Percentiles rank a stretch among this genome's conserved stretches.
These are phyloP conservation scores for Drosophila sturtevanti DNA, from an alignment of 1,140 invertebrate genomes.

Conservation along the genomic window DNA sequence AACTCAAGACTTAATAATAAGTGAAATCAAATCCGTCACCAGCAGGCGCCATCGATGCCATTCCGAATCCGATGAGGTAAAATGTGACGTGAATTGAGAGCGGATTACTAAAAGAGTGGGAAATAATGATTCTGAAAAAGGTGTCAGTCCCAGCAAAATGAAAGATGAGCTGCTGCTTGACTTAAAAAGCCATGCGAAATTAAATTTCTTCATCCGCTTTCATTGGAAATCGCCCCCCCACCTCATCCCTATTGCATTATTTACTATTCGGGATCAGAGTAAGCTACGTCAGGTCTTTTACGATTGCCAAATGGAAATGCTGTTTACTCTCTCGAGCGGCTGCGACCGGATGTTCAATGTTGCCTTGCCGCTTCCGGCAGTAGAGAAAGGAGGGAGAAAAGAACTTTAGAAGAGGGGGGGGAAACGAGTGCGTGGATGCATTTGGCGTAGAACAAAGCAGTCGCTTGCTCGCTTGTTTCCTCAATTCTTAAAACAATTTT, in stretches of 20 bases:
- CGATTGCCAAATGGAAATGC: constrained; percentile 47
- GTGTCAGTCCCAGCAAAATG: constrained; percentile 53
- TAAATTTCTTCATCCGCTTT: constrained; percentile 78
- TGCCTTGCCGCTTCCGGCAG: constrained; percentile 61
- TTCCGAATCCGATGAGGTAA: constrained; percentile 12
- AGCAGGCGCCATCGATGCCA: constrained; percentile 48
- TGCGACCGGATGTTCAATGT: constrained; percentile 69
- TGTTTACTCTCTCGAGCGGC: constrained; percentile 57
- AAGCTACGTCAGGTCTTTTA: constrained; percentile 37
- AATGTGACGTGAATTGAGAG: constrained; percentile 7
- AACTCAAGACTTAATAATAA: constrained; percentile 75
- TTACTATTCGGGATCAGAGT: constrained; percentile 56
- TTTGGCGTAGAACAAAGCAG: constrained; percentile 44
- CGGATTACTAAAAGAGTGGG: neutral
- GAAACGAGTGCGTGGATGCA: constrained; percentile 31
- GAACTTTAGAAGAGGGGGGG: neutral
- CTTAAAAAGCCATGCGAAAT: constrained; percentile 75
- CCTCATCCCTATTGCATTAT: constrained; percentile 51
- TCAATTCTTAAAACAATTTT: constrained; percentile 72
- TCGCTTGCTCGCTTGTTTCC: constrained; percentile 22
- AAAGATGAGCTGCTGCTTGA: constrained; percentile 70
- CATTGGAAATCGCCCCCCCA: constrained; percentile 25
- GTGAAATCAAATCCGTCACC: constrained; percentile 75
- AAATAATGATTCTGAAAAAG: constrained; percentile 46
- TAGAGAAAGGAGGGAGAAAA: neutral